Evolutionary conservation across 2,797 vertebrate species (phyloP).

Genomic region (Tenualosa thibaudeaui): DNA sequence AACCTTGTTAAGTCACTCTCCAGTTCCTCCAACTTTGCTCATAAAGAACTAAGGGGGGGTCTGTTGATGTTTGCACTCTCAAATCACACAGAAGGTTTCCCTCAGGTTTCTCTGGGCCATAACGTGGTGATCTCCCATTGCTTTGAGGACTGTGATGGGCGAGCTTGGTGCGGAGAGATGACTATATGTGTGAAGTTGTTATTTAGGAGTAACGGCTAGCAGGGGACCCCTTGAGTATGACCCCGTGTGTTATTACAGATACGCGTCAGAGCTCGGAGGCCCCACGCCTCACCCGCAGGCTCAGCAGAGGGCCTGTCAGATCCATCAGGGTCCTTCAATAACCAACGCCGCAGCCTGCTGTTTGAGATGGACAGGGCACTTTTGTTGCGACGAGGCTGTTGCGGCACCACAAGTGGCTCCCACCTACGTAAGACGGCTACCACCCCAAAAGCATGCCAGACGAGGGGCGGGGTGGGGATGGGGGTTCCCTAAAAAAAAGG

Average conservation of each 20-base stretch:
- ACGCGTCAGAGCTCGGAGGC: conserved; percentile 24
- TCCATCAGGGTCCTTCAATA: conserved; percentile 37
- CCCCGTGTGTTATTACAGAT: conserved; percentile 36
- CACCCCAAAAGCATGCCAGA: not conserved
- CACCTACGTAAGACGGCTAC: not conserved
- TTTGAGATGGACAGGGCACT: conserved; percentile 38
- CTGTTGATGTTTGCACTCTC: conserved; percentile 15
- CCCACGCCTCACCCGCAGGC: not conserved
- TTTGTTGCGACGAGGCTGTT: conserved; percentile 29
- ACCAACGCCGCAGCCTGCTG: conserved; percentile 35
- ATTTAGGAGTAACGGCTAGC: conserved; percentile 9
- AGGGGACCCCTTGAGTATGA: conserved; percentile 8
- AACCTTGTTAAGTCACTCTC: not conserved
- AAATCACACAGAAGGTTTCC: conserved; percentile 1
- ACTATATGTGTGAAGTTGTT: conserved; percentile 16
- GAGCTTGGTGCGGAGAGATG: conserved; percentile 18
- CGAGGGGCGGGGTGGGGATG: not conserved
- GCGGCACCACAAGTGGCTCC: not conserved
- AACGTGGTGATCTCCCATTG: not conserved
- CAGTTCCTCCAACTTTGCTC: not conserved
- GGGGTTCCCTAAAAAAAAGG: conserved; percentile 2
- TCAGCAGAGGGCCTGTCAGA: conserved; percentile 13
- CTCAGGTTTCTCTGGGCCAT: not conserved
- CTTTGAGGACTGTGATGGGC: conserved; percentile 13
- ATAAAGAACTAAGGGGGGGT: not conserved